These are phyloP conservation scores for Ancistrus triradiatus DNA, from an alignment of 2,113 vertebrate genomes.

Conservation along the genomic window DNA sequence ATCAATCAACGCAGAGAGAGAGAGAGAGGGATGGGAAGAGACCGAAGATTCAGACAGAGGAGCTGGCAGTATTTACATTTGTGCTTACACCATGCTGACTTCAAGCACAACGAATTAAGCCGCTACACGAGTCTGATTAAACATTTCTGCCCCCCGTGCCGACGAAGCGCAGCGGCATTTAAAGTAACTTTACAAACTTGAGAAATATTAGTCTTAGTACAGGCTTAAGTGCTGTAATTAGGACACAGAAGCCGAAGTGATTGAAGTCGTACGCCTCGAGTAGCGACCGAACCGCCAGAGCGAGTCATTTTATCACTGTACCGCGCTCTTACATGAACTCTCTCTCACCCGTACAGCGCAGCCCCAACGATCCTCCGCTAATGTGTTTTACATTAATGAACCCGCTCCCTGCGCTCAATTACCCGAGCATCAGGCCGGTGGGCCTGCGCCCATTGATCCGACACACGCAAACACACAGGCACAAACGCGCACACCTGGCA, in stretches of 20 bases:
- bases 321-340: constrained; percentile 8
- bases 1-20: constrained; percentile 44
- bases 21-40: background rate
- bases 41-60: background rate
- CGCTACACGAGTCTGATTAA: background rate
- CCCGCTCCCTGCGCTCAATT: constrained; percentile 22
- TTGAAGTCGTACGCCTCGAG: constrained; percentile 17
- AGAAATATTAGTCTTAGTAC: background rate
- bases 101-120: background rate
- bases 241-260: constrained; percentile 23
- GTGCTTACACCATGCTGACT: background rate
- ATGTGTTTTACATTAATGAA: constrained; percentile 35
- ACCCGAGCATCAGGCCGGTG: constrained; percentile 11
- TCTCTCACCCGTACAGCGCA: constrained; percentile 2
- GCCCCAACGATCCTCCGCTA: constrained; percentile 23
- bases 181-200: background rate
- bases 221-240: constrained; percentile 36
- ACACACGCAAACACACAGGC: background rate
- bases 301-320: constrained; percentile 33
- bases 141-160: background rate
- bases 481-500: constrained; percentile 4
- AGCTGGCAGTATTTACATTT: constrained; percentile 1
- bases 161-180: background rate
- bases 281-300: constrained; percentile 20
- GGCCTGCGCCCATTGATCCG: background rate